These are phyloP conservation scores for Parnassius apollo DNA, from an alignment of 2,888 invertebrate genomes.

Conservation along the genomic window DNA sequence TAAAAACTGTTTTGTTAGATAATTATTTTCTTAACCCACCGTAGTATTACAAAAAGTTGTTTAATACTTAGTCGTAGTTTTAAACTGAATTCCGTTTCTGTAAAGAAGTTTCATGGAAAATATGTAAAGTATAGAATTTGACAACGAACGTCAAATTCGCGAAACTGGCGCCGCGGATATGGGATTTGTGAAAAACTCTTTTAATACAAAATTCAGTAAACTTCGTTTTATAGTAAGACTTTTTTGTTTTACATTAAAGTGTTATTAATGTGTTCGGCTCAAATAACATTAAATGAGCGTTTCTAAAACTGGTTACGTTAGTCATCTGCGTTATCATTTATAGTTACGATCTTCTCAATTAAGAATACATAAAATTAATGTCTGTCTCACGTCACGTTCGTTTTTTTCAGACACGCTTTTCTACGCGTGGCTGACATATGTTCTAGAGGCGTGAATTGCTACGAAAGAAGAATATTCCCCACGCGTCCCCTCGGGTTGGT, in stretches of 20 bases:
- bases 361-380: constrained; percentile 38
- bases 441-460: constrained; percentile 49
- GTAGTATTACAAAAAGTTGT: no score
- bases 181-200: no score
- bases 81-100: no score
- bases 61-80: no score
- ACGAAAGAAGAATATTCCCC: constrained; percentile 44
- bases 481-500: constrained; percentile 42
- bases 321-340: constrained; percentile 26
- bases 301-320: constrained; percentile 22
- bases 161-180: no score
- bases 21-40: no score
- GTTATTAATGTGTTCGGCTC: neutral
- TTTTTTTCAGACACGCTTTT: constrained; percentile 44
- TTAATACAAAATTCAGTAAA: no score
- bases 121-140: no score
- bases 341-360: constrained; percentile 37
- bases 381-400: constrained; percentile 29
- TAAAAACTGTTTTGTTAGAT: no score
- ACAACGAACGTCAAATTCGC: no score
- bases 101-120: no score
- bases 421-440: constrained; percentile 50
- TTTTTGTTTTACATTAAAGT: neutral
- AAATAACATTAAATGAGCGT: constrained; percentile 10
- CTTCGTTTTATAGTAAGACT: no score